Base-by-base conservation (phyloP, 1,140 invertebrate genomes). In the Bombus affinis region DNA sequence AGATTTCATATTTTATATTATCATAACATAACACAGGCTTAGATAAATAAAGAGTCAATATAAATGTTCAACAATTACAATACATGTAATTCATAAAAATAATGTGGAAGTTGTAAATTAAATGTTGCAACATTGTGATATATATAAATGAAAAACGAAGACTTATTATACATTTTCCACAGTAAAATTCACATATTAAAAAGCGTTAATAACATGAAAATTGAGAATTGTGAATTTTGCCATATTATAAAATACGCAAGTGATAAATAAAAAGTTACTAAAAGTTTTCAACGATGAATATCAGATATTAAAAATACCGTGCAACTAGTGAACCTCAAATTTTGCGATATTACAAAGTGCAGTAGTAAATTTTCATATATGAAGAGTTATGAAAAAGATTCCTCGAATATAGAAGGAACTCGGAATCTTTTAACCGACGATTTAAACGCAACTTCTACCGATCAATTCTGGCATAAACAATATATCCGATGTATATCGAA, bases 401-500 rank as follows among this genome's bases (percentile, higher is more conserved):
- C 1, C 8, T 10, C n/a, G 71, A 53, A 35, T 47, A 22, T 35
- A n/a, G 12, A 74, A 10, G n/a, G 18, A 32, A 53, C 32, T 12
- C 22, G 6, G n/a, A 47, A 53, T 75, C 42, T 35, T 53, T 35
- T 32, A 32, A 25, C 3, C 28, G 37, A 39, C 4, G 35, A 37
- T 77, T n/a, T 13, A n/a, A 53, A n/a, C n/a, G 18, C n/a, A 75
- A 35, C 9, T 53, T 35, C 1, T 15, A 35, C 5, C n/a, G 18
- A 75, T 75, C 44, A 44, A 53, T 75, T 65, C 37, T 9, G 37
- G 15, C 18, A 65, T 65, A 65, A 78, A 78, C 75, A 78, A 78
- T 78, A 37, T 12, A 78, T 65, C 32, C 37, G 59, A 65, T 44
- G n/a, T 42, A 66, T n/a, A 62, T 32, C 37, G 37, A 66, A 35